Percentiles rank a stretch among this genome's conserved stretches.
phyloP scores from a whole-genome alignment of 1,140 invertebrate genomes.

The Drosophila navojoa region DNA sequence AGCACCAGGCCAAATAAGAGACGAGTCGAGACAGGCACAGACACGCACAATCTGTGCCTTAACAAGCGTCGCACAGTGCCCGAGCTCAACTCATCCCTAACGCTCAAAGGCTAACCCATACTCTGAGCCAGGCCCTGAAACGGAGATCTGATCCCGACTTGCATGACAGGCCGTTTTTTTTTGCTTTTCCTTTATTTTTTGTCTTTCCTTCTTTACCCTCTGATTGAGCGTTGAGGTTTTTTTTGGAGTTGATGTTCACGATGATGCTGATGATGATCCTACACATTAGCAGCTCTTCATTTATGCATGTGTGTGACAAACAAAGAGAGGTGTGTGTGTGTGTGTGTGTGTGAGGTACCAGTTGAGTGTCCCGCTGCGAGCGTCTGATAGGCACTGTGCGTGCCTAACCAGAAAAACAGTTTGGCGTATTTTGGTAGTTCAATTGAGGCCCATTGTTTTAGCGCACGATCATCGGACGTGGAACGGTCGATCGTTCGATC shows the following conservation, averaged over 20 bases:
- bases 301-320: constrained; percentile 74
- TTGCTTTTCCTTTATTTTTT: no score
- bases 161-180: constrained; percentile 44
- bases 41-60: constrained; percentile 47
- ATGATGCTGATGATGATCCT: constrained; percentile 49
- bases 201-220: constrained; percentile 23
- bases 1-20: not conserved
- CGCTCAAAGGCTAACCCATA: constrained; percentile 16
- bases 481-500: not conserved
- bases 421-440: constrained; percentile 79
- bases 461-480: constrained; percentile 48
- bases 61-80: constrained; percentile 45
- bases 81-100: constrained; percentile 16
- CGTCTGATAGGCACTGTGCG: constrained; percentile 47
- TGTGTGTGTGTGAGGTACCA: constrained; percentile 15
- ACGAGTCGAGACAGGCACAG: not conserved
- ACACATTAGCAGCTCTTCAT: constrained; percentile 67
- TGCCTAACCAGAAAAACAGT: constrained; percentile 61
- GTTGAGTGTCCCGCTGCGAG: constrained; percentile 37
- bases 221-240: constrained; percentile 57
- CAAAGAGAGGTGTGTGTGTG: constrained; percentile 47
- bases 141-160: not conserved
- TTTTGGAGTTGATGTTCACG: constrained; percentile 60
- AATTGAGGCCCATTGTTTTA: constrained; percentile 72
- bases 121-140: not conserved